Evolutionary conservation across 1,140 invertebrate genomes (phyloP).

Genomic region (Saxidomus purpurata): DNA sequence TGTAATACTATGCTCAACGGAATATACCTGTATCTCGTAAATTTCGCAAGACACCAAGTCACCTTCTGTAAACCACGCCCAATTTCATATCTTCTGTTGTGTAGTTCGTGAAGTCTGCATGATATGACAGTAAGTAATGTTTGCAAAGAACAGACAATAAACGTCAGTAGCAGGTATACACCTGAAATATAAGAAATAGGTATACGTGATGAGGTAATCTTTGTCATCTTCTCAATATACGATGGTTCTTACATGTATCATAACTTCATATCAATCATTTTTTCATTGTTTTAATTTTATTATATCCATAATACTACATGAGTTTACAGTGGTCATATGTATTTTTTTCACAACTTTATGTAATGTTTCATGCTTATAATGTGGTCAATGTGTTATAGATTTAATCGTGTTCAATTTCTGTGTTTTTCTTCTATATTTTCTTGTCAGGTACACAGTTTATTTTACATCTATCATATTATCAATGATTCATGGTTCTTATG

Average conservation of each 20-base stretch:
- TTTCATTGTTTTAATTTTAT: not conserved
- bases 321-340: not conserved
- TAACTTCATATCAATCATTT: no score
- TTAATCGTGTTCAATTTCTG: no score
- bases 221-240: not conserved
- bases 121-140: not conserved
- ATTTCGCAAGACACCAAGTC: not conserved
- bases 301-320: not conserved
- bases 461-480: no score
- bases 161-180: slow-evolving; percentile 11
- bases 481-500: no score
- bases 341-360: no score
- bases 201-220: not conserved
- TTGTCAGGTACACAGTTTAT: no score
- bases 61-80: not conserved
- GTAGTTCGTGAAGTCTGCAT: not conserved
- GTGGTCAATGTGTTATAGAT: no score
- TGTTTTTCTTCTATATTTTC: no score
- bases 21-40: not conserved
- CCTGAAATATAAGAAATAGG: not conserved
- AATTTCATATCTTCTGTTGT: not conserved
- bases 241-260: no score
- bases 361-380: no score
- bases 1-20: no score
- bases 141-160: slow-evolving; percentile 20